These are phyloP conservation scores for Drosophila siamana DNA, from an alignment of 2,888 invertebrate species.

Conservation along the genomic window DNA sequence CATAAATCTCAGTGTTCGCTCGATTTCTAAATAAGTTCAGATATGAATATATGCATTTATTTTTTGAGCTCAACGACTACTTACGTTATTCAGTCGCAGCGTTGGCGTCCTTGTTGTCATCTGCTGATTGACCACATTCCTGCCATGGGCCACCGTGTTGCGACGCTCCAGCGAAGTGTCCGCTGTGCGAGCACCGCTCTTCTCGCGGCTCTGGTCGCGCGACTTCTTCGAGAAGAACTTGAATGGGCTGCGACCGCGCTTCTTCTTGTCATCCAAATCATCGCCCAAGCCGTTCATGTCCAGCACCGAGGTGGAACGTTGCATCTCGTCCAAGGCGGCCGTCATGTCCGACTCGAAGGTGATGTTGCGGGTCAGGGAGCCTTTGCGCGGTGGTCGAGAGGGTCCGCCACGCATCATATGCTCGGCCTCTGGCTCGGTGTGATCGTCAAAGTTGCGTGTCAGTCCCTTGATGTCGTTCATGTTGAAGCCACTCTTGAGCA, in stretches of 20 bases:
- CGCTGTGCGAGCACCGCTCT: constrained; percentile 83
- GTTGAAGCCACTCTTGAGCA: constrained; percentile 95
- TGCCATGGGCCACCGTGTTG: constrained; percentile 85
- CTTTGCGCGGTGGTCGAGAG: constrained; percentile 91
- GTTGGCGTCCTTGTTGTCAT: constrained; percentile 86
- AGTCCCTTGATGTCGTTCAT: constrained; percentile 97
- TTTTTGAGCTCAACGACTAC: too few species aligned
- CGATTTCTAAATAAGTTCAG: too few species aligned
- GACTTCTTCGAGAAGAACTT: constrained; percentile 94
- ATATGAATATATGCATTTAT: too few species aligned
- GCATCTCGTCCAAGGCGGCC: constrained; percentile 86
- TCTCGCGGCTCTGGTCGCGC: constrained; percentile 89
- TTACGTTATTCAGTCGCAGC: constrained; percentile 85
- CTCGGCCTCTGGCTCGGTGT: constrained; percentile 89
- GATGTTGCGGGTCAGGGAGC: constrained; percentile 88
- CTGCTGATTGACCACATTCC: constrained; percentile 86
- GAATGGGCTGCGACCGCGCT: constrained; percentile 96
- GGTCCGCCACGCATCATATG: constrained; percentile 87
- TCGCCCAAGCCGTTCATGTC: constrained; percentile 89
- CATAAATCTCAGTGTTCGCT: too few species aligned
- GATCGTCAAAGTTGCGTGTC: constrained; percentile 94
- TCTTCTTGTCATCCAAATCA: constrained; percentile 89
- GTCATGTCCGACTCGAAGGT: constrained; percentile 85
- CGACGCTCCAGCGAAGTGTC: constrained; percentile 84
- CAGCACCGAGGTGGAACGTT: constrained; percentile 91